phyloP scores from a whole-genome alignment of 2,888 invertebrate species.

The Heteropelma amictum region DNA sequence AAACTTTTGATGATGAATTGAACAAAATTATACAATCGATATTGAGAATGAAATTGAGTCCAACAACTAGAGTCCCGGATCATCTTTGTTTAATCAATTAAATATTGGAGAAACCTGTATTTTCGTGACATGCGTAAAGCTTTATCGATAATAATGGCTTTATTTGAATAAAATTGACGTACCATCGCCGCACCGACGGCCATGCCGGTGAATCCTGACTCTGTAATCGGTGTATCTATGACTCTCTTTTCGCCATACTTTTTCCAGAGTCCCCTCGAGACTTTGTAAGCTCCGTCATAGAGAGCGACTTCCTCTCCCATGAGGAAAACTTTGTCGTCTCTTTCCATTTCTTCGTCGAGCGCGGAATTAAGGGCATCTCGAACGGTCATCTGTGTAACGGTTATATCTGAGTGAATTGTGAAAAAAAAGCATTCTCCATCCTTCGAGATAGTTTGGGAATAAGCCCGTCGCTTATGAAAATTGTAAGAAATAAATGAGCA shows the following conservation, averaged over 20 bases:
- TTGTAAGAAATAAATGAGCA: background rate
- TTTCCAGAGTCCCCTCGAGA: conserved; percentile 95
- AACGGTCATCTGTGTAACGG: conserved; percentile 89
- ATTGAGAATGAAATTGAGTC: too few species aligned
- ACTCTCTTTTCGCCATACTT: conserved; percentile 98
- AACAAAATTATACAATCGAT: too few species aligned
- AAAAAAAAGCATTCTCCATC: background rate
- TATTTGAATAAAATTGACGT: background rate
- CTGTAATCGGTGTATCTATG: conserved; percentile 99
- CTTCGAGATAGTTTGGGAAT: too few species aligned
- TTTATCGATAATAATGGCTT: background rate
- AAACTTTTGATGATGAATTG: too few species aligned
- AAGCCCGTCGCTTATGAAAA: background rate
- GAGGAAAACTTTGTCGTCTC: conserved; percentile 93
- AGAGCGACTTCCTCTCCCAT: conserved; percentile 99
- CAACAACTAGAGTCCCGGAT: too few species aligned
- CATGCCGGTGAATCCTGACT: conserved; percentile 97
- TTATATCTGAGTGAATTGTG: conserved; percentile 26
- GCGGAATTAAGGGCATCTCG: conserved; percentile 98
- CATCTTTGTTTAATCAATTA: too few species aligned
- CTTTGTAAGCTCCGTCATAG: conserved; percentile 99
- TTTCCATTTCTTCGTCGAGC: conserved; percentile 97
- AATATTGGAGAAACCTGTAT: background rate
- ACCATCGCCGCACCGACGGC: conserved; percentile 96
- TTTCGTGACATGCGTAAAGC: background rate